A percentile compares a stretch with the other conserved stretches of the same genome.
phyloP scores from a whole-genome alignment of 2,888 invertebrate species.

The Axea sp. region DNA sequence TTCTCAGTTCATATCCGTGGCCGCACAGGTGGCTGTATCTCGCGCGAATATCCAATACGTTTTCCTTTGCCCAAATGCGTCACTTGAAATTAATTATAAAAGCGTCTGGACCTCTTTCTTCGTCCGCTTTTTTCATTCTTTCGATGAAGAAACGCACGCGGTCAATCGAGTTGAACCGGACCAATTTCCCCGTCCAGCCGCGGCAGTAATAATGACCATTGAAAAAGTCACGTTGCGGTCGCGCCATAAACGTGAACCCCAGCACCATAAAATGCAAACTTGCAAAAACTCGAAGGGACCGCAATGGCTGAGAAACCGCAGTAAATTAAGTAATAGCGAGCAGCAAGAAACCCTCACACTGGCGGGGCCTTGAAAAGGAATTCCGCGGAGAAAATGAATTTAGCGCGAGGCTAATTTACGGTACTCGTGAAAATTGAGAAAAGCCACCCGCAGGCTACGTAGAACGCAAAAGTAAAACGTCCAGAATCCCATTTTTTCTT shows the following conservation, averaged over 20 bases:
- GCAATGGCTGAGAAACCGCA: conserved; percentile 65
- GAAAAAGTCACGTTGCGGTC: conserved; percentile 60
- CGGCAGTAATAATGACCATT: conserved; percentile 54
- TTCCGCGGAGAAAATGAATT: conserved; percentile 48
- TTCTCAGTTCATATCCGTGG: conserved; percentile 17
- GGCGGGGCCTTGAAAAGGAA: conserved; percentile 32
- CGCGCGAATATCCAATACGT: conserved; percentile 19
- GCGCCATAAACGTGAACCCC: conserved; percentile 46
- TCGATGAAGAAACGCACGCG: conserved; percentile 23
- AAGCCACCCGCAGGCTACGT: conserved; percentile 38
- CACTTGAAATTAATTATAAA: conserved; percentile 37
- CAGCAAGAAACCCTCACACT: conserved; percentile 20
- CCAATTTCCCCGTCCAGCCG: conserved; percentile 52
- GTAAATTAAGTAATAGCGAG: conserved; percentile 69
- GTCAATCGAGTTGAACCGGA: conserved; percentile 49
- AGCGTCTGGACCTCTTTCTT: neutral
- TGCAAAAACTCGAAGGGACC: conserved; percentile 50
- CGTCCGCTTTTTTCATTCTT: conserved; percentile 2
- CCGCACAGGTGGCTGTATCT: conserved; percentile 49
- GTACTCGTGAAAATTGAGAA: conserved; percentile 52
- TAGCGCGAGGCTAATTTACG: conserved; percentile 52
- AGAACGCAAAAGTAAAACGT: conserved; percentile 15
- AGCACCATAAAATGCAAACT: conserved; percentile 62
- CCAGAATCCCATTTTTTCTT: conserved; percentile 22
- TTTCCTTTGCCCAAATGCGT: conserved; percentile 46